These are phyloP conservation scores for Hedya salicella DNA, from an alignment of 2,888 invertebrate genomes.

Conservation along the genomic window DNA sequence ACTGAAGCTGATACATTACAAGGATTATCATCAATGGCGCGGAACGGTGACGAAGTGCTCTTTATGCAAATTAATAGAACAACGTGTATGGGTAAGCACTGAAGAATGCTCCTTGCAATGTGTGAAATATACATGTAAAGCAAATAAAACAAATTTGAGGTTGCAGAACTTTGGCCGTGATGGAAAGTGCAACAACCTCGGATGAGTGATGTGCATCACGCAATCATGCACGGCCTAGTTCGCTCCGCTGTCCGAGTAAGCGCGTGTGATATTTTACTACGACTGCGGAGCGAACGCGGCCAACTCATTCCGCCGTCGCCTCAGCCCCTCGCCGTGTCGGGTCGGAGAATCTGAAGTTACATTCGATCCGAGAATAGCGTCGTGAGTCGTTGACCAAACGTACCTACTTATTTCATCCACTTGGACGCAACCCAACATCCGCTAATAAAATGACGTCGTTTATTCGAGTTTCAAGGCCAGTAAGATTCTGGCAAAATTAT, in stretches of 20 bases:
- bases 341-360: constrained; percentile 49
- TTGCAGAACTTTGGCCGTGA: constrained; percentile 54
- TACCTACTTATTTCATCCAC: constrained; percentile 73
- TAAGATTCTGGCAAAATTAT: constrained; percentile 14
- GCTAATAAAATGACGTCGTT: constrained; percentile 46
- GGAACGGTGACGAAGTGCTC: constrained; percentile 37
- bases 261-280: constrained; percentile 48
- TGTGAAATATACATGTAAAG: constrained; percentile 69
- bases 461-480: constrained; percentile 40
- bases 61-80: constrained; percentile 49
- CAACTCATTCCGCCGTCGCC: constrained; percentile 56
- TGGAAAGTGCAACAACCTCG: constrained; percentile 53
- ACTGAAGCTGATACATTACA: constrained; percentile 71
- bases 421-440: constrained; percentile 81
- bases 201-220: constrained; percentile 51
- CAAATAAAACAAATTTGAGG: constrained; percentile 59
- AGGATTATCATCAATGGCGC: constrained; percentile 70
- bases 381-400: constrained; percentile 65
- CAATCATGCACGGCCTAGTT: constrained; percentile 56
- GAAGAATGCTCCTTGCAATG: constrained; percentile 82
- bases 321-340: constrained; percentile 46
- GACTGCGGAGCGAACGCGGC: constrained; percentile 29
- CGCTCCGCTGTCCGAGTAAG: constrained; percentile 49
- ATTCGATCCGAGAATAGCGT: constrained; percentile 55
- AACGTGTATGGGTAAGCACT: constrained; percentile 57